Evolutionary conservation across 2,888 invertebrate species (phyloP), one percentile per base, ranked within the genome.

Genomic region (Desoria tigrina): DNA sequence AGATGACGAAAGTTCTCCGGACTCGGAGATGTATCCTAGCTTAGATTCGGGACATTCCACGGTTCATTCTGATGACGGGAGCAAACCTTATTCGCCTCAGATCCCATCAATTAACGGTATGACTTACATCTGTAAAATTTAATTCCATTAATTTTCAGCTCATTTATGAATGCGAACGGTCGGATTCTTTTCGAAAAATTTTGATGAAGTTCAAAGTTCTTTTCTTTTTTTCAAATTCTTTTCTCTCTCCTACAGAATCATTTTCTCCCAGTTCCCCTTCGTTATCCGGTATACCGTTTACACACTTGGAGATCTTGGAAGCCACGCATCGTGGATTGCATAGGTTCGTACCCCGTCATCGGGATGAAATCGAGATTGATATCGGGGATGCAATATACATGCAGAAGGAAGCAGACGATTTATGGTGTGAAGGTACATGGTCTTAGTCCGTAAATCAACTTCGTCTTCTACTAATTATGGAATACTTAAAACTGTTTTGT

Each of bases 341-440:
- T 81, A 93, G 94, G 79, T 98, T 98, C 79, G 87, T 96, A 77
- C 95, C 97, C 0, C 85, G 97, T 68, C 97, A 97, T 81, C 88
- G 89, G 71, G 97, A 97, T 78, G 97, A 98, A 82, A 89, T 99
- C 69, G 92, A 94, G 80, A 86, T 99, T 32, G 97, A 98, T 83
- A 95, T 97, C 65, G 98, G 98, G 1, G 98, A 98, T 81, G 94
- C 96, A 1, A 88, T 98, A 73, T 95, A 96, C 79, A 94, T 99
- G 74, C 92, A 94, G 79, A 93, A 92, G 79, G 95, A 97, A 81
- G 93, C 91, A 24, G 97, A 97, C 76, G 98, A 98, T 81, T 84
- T 95, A 71, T 98, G 98, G 98, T 94, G 94, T 81, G 94, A 95
- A 87, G 97, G 96, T 92, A 80, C 21, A 24, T 18, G 27, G 6